phyloP scores from a whole-genome alignment of 2,888 invertebrate species.

The Phania funesta region DNA sequence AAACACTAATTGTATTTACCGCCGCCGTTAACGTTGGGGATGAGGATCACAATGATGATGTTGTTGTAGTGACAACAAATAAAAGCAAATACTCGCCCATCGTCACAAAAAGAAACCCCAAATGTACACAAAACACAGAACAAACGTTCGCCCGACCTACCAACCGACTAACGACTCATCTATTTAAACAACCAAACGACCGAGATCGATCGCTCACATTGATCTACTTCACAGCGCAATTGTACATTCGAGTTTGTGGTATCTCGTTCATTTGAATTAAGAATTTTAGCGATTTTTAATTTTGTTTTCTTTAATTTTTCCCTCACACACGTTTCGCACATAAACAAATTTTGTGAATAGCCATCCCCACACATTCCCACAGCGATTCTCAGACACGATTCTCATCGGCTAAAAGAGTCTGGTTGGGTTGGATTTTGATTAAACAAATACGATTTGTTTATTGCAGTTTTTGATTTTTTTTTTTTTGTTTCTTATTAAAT shows the following conservation, averaged over 20 bases:
- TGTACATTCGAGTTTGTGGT: conserved; percentile 34
- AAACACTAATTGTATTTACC: conserved; percentile 39
- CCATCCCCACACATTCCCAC: conserved; percentile 8
- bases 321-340: conserved; percentile 46
- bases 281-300: conserved; percentile 15
- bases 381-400: conserved; percentile 7
- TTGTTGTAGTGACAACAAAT: conserved; percentile 29
- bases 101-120: conserved; percentile 18
- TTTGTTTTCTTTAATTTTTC: background rate
- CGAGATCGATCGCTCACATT: conserved; percentile 35
- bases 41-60: conserved; percentile 33
- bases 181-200: conserved; percentile 7
- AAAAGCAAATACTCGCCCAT: conserved; percentile 5
- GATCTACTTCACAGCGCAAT: conserved; percentile 56
- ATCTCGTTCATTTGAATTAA: conserved; percentile 47
- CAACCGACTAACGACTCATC: background rate
- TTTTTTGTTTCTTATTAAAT: background rate
- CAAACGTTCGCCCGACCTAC: conserved; percentile 10
- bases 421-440: conserved; percentile 21
- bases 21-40: conserved; percentile 49
- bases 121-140: background rate
- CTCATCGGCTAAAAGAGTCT: conserved; percentile 1
- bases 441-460: conserved; percentile 24
- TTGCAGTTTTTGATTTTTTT: background rate
- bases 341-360: conserved; percentile 52